Percentiles rank a stretch among this genome's conserved stretches.
Evolutionary conservation across 2,888 invertebrate genomes (phyloP).

Genomic region (Cosmorhoe ocellata): DNA sequence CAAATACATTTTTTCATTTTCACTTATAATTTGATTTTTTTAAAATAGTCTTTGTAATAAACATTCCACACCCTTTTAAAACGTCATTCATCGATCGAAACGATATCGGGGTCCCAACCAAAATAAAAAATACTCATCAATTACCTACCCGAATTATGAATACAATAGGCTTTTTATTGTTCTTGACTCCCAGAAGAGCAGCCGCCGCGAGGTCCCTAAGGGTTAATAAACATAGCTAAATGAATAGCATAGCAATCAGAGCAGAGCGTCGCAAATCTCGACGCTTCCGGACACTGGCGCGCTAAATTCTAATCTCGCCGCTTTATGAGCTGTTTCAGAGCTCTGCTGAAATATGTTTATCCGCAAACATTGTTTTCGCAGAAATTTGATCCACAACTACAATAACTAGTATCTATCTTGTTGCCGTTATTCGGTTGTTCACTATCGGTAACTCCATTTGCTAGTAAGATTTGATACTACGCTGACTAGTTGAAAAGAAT

Average conservation of each 20-base stretch:
- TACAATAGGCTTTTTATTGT: too few relatives aligned
- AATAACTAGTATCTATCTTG: background rate
- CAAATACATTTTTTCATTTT: constrained; percentile 1
- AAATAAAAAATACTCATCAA: too few relatives aligned
- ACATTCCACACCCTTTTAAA: too few relatives aligned
- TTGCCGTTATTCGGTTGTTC: background rate
- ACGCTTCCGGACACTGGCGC: constrained; percentile 37
- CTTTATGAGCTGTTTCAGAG: constrained; percentile 30
- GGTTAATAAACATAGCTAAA: constrained; percentile 23
- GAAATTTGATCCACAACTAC: constrained; percentile 8
- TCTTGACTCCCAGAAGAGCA: too few relatives aligned
- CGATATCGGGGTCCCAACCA: too few relatives aligned
- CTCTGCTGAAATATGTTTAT: constrained; percentile 32
- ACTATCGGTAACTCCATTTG: background rate
- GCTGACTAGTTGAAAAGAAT: constrained; percentile 35
- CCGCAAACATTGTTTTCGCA: constrained; percentile 28
- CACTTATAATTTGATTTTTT: background rate
- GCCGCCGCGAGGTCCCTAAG: too few relatives aligned
- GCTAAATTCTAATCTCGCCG: constrained; percentile 44
- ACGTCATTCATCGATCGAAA: too few relatives aligned
- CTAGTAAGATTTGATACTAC: constrained; percentile 1
- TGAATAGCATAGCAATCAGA: constrained; percentile 40
- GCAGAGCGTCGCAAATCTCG: constrained; percentile 34
- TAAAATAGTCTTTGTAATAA: too few relatives aligned
- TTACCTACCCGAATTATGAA: too few relatives aligned